Evolutionary conservation across 2,113 vertebrate genomes (phyloP).

Genomic region (Spheniscus mendiculus): DNA sequence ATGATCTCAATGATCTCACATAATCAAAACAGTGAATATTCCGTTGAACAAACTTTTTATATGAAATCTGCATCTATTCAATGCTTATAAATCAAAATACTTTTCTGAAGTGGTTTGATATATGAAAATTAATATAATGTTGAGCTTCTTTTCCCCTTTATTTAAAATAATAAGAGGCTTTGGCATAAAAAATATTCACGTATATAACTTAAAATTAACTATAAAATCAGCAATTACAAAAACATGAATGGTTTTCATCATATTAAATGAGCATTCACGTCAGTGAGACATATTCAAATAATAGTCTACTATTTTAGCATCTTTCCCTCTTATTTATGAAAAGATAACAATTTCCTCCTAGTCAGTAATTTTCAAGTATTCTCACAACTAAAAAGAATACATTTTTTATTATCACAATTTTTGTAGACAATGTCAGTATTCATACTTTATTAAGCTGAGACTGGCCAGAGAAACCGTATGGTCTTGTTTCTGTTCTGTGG

Average conservation of each 20-base stretch:
- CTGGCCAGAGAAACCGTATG: not conserved
- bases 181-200: not conserved
- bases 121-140: not conserved
- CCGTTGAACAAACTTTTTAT: not conserved
- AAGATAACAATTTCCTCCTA: not conserved
- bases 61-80: not conserved
- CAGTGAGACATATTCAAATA: not conserved
- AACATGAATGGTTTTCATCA: not conserved
- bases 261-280: not conserved
- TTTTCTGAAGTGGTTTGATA: not conserved
- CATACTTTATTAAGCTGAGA: not conserved
- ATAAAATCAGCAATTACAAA: not conserved
- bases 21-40: not conserved
- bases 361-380: not conserved
- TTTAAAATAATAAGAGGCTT: not conserved
- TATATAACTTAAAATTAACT: not conserved
- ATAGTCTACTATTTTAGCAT: not conserved
- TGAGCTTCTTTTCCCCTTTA: not conserved
- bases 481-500: not conserved
- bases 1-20: slow-evolving; percentile 30
- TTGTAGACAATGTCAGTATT: not conserved
- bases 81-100: not conserved
- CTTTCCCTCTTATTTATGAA: not conserved
- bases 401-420: not conserved
- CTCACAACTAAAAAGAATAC: not conserved